Conservation (phyloP, 2,113 vertebrate species). For the Ptilonorhynchus violaceus region DNA sequence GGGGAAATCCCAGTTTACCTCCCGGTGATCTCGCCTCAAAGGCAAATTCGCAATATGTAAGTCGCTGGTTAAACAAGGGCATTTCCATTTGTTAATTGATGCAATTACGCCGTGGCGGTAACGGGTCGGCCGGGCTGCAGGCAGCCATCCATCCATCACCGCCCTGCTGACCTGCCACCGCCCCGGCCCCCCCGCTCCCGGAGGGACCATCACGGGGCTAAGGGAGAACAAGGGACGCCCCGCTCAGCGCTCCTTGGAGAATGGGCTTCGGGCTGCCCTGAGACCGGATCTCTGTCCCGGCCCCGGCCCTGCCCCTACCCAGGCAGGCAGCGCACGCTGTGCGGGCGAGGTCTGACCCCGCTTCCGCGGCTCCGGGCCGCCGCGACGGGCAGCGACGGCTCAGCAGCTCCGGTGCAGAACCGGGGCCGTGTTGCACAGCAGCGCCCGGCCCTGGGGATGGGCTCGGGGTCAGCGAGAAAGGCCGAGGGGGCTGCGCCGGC, state of each 20-base stretch:
- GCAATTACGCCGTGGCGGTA: slow-evolving; percentile 83
- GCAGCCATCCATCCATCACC: slow-evolving; percentile 79
- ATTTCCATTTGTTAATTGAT: slow-evolving; percentile 88
- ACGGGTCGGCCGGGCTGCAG: slow-evolving; percentile 79
- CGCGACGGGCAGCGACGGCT: not conserved
- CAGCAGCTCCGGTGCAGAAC: not conserved
- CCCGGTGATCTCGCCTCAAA: slow-evolving; percentile 40
- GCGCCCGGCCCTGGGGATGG: not conserved
- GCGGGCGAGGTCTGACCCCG: not conserved
- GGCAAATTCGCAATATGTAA: slow-evolving; percentile 75
- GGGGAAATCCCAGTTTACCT: not conserved
- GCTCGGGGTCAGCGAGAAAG: not conserved
- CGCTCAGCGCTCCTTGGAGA: slow-evolving; percentile 68
- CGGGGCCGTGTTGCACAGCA: not conserved
- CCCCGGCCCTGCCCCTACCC: not conserved
- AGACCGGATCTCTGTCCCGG: not conserved
- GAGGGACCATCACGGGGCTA: slow-evolving; percentile 66
- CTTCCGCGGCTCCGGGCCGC: not conserved
- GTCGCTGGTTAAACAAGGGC: slow-evolving; percentile 80
- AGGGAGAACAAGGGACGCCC: slow-evolving; percentile 71
- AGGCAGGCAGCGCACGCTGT: not conserved
- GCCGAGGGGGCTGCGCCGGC: not conserved
- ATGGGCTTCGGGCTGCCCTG: not conserved
- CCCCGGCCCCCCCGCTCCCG: slow-evolving; percentile 20
- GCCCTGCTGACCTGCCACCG: slow-evolving; percentile 78